phyloP scores from a whole-genome alignment of 1,140 invertebrate genomes.

The Eriocheir sinensis region DNA sequence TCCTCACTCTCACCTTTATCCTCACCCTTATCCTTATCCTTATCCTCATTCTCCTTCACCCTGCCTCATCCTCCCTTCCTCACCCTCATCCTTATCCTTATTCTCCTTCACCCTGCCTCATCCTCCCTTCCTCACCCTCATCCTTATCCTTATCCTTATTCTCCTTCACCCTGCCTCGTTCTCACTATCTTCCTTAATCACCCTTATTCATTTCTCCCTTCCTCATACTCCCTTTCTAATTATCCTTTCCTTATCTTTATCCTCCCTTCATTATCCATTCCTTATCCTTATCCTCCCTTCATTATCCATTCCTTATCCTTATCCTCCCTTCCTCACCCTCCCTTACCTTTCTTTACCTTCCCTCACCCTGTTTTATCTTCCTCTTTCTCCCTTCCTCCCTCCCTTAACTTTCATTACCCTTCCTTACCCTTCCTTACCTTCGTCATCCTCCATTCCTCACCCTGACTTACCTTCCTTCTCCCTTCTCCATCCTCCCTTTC shows the following conservation, averaged over 20 bases:
- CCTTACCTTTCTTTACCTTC: no score
- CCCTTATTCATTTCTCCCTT: neutral
- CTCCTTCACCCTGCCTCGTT: no score
- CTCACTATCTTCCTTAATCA: no score
- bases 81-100: no score
- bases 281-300: neutral
- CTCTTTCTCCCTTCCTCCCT: neutral
- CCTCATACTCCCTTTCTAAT: neutral
- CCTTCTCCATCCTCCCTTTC: neutral
- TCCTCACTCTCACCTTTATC: no score
- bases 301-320: neutral
- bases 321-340: neutral
- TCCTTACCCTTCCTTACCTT: neutral
- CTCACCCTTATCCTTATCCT: no score
- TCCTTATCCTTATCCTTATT: no score
- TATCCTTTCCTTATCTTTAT: no score
- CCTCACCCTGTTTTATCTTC: neutral
- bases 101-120: no score
- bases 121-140: neutral
- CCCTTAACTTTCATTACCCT: neutral
- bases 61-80: neutral
- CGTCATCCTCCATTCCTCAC: neutral
- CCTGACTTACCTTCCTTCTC: neutral
- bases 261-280: no score
- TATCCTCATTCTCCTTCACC: no score